Evolutionary conservation across 2,888 invertebrate genomes (phyloP).

Genomic region (Scaptomyza caliginosa): DNA sequence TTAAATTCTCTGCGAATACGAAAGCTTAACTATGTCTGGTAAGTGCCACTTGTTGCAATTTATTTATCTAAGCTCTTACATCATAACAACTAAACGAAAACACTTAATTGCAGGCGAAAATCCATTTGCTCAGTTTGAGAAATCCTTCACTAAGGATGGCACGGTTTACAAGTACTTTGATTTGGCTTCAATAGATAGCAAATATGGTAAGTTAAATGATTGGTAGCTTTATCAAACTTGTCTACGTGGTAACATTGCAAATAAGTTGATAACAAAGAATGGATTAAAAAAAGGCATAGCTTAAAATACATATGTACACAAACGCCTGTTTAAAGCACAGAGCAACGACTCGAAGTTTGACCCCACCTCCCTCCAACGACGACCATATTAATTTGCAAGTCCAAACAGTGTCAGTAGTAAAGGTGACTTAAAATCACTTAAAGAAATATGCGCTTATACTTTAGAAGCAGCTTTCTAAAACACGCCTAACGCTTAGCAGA

Average conservation of each 20-base stretch:
- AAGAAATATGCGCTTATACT: neutral
- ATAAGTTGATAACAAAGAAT: neutral
- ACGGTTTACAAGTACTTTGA: constrained; percentile 90
- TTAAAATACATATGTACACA: neutral
- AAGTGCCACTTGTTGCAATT: constrained; percentile 29
- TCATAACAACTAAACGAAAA: constrained; percentile 35
- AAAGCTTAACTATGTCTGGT: constrained; percentile 71
- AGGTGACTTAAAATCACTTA: constrained; percentile 31
- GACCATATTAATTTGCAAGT: constrained; percentile 64
- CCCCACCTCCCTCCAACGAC: constrained; percentile 26
- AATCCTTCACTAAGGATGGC: constrained; percentile 79
- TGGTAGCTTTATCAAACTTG: constrained; percentile 11
- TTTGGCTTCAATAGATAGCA: constrained; percentile 88
- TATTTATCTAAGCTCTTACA: constrained; percentile 31
- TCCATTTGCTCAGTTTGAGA: constrained; percentile 82
- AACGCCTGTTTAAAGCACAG: constrained; percentile 26
- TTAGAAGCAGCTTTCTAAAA: constrained; percentile 41
- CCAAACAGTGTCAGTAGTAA: constrained; percentile 43
- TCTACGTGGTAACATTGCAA: constrained; percentile 25
- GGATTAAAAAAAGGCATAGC: neutral
- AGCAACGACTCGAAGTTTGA: constrained; percentile 61
- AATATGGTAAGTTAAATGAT: constrained; percentile 90
- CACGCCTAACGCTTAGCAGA: constrained; percentile 20
- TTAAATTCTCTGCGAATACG: constrained; percentile 33
- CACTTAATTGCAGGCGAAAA: constrained; percentile 68